Evolutionary conservation across 2,888 invertebrate species (phyloP).

Genomic region (Salticus scenicus): DNA sequence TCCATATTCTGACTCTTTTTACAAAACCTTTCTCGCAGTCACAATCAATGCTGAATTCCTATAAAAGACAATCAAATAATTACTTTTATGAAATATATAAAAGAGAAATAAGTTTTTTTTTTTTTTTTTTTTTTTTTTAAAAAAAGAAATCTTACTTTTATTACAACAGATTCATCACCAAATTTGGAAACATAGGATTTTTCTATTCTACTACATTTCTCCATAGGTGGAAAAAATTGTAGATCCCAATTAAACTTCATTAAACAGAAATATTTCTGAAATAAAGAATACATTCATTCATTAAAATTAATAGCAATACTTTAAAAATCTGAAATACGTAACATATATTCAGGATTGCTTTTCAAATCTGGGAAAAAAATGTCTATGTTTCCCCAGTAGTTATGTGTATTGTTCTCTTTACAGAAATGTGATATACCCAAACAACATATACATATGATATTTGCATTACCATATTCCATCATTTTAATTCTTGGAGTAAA

Average conservation of each 20-base stretch:
- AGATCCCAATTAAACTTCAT: conserved; percentile 40
- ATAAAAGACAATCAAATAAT: too few species aligned
- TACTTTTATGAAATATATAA: background rate
- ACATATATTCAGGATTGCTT: too few species aligned
- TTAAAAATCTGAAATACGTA: too few species aligned
- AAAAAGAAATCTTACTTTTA: conserved; percentile 29
- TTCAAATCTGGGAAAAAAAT: too few species aligned
- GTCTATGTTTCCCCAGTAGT: too few species aligned
- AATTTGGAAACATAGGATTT: conserved; percentile 29
- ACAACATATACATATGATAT: too few species aligned
- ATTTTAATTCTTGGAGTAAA: too few species aligned
- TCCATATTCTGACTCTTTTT: conserved; percentile 28
- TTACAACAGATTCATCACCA: conserved; percentile 33
- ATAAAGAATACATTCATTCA: too few species aligned
- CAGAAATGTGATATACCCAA: too few species aligned
- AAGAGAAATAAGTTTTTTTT: background rate
- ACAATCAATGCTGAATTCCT: conserved; percentile 31
- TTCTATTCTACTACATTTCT: conserved; percentile 8
- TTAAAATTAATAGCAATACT: too few species aligned
- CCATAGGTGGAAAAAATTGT: conserved; percentile 22
- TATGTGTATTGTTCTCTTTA: too few species aligned
- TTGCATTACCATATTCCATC: too few species aligned
- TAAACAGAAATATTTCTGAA: conserved; percentile 31
- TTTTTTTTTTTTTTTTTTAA: background rate
- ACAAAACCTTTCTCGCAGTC: conserved; percentile 14